A percentile compares a stretch with the other conserved stretches of the same genome.
Conservation (phyloP, 2,888 invertebrate genomes). For the Monopis laevigella region DNA sequence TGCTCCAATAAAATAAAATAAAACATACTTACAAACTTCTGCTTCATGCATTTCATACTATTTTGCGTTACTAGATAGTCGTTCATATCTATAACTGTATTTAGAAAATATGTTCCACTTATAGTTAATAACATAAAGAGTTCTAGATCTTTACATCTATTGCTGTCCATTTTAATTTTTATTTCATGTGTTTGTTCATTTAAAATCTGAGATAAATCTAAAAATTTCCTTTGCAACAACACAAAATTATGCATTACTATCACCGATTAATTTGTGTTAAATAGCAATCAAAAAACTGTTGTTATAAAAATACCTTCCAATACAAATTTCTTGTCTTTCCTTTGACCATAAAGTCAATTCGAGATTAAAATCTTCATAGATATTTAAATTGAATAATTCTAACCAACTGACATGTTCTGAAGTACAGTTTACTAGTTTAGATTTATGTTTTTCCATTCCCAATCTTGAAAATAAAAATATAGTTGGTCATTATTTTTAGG, state of each 20-base stretch:
- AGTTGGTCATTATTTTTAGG: no score
- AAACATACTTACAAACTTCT: slow-evolving; percentile 70
- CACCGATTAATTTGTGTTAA: not conserved
- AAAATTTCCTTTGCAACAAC: slow-evolving; percentile 56
- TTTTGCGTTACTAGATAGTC: slow-evolving; percentile 77
- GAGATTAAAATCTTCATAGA: slow-evolving; percentile 88
- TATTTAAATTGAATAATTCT: slow-evolving; percentile 93
- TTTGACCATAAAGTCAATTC: slow-evolving; percentile 90
- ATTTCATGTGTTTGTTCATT: slow-evolving; percentile 90
- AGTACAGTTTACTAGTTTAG: slow-evolving; percentile 73
- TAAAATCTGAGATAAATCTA: slow-evolving; percentile 82
- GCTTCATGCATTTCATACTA: slow-evolving; percentile 60
- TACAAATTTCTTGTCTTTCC: slow-evolving; percentile 46
- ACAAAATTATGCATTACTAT: not conserved
- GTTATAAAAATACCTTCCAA: slow-evolving; percentile 58
- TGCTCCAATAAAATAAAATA: no score
- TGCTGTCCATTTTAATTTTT: slow-evolving; percentile 85
- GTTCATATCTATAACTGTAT: slow-evolving; percentile 85
- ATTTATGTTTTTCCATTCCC: slow-evolving; percentile 95
- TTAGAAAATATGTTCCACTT: slow-evolving; percentile 86
- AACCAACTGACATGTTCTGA: slow-evolving; percentile 73
- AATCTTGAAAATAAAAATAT: slow-evolving; percentile 68
- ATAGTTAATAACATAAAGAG: slow-evolving; percentile 90
- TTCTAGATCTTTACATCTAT: slow-evolving; percentile 71
- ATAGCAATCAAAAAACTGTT: no score